A percentile compares a stretch with the other conserved stretches of the same genome.
phyloP scores from a whole-genome alignment of 2,888 invertebrate species.

The Agrochola lychnidis region DNA sequence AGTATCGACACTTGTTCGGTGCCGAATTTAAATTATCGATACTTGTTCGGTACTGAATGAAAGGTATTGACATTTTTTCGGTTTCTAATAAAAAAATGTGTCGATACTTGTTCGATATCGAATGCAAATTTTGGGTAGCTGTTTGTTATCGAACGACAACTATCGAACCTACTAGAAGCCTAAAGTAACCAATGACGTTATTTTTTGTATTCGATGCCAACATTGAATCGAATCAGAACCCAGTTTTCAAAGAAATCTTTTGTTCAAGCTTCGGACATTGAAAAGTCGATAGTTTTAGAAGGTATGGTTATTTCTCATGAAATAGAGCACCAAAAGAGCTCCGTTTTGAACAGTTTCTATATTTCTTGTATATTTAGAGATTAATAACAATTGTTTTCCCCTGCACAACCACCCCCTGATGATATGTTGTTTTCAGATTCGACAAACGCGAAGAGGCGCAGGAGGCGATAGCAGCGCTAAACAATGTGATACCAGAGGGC shows the following conservation, averaged over 20 bases:
- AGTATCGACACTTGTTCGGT: neutral
- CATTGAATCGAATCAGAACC: neutral
- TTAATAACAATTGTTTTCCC: neutral
- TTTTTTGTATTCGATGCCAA: neutral
- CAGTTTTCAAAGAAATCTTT: too few relatives aligned
- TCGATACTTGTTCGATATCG: neutral
- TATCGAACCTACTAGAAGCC: neutral
- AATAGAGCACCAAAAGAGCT: neutral
- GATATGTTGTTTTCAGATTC: conserved; percentile 90
- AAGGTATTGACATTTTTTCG: neutral
- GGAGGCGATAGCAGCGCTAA: conserved; percentile 96
- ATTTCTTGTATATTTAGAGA: neutral
- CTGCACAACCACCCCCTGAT: neutral
- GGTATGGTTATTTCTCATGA: neutral
- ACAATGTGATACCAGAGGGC: conserved; percentile 96
- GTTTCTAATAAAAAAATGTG: neutral
- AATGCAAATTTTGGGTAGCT: neutral
- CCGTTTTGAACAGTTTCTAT: neutral
- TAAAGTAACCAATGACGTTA: neutral
- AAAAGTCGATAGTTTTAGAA: neutral
- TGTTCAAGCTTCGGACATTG: neutral
- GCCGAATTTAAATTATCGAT: neutral
- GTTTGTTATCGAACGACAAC: neutral
- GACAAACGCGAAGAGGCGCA: conserved; percentile 97
- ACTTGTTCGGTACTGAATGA: neutral